A percentile compares a stretch with the other conserved stretches of the same genome.
Conservation (phyloP, 2,888 invertebrate species). For the Pomacea canaliculata region DNA sequence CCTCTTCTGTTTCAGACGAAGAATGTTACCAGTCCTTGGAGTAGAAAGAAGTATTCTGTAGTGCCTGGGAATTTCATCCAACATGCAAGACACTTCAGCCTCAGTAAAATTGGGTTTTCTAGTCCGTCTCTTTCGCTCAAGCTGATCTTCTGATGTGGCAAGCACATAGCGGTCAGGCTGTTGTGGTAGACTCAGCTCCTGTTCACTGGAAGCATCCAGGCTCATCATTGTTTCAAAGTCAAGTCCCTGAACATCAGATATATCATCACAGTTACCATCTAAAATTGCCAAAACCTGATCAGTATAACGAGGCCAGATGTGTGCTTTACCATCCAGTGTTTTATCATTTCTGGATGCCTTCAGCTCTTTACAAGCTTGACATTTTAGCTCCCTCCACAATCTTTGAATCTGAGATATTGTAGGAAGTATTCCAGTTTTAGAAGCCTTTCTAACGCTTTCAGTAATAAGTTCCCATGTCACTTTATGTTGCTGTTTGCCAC, state of each 20-base stretch:
- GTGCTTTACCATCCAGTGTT: no score
- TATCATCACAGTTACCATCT: slow-evolving; percentile 4
- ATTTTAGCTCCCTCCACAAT: not conserved
- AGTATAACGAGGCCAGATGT: not conserved
- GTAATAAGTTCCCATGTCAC: not conserved
- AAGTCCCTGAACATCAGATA: not conserved
- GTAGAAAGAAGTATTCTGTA: not conserved
- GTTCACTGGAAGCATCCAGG: not conserved
- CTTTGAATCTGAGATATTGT: not conserved
- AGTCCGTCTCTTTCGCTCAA: not conserved
- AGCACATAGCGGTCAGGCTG: no score
- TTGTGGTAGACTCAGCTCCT: not conserved
- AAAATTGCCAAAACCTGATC: not conserved
- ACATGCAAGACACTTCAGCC: not conserved
- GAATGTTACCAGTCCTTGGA: not conserved
- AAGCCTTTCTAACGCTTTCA: not conserved
- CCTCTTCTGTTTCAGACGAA: not conserved
- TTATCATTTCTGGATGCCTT: not conserved
- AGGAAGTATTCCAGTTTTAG: not conserved
- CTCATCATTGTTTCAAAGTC: slow-evolving; percentile 10
- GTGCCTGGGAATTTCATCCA: slow-evolving; percentile 1
- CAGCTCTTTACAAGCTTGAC: not conserved
- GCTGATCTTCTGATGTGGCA: not conserved
- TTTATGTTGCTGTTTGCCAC: no score
- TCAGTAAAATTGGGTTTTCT: slow-evolving; percentile 5